These are phyloP conservation scores for Drosophila neocordata DNA, from an alignment of 1,140 invertebrate species.

Conservation along the genomic window DNA sequence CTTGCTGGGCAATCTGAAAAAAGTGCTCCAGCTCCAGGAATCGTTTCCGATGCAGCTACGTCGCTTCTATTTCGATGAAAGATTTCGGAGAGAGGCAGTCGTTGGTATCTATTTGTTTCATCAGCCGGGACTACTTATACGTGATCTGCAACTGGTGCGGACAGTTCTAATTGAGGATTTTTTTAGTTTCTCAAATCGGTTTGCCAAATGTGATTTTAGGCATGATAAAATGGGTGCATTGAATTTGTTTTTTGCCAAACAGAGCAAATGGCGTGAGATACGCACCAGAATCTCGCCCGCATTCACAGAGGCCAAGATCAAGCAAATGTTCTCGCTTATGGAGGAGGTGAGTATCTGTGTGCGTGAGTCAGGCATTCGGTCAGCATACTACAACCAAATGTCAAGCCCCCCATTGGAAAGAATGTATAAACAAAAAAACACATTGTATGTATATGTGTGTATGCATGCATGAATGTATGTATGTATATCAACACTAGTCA, in stretches of 20 bases:
- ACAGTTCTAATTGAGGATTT: constrained; percentile 84
- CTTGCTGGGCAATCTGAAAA: constrained; percentile 71
- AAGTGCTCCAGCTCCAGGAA: constrained; percentile 67
- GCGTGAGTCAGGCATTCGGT: constrained; percentile 2
- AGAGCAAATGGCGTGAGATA: constrained; percentile 84
- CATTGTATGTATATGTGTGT: neutral
- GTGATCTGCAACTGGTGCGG: constrained; percentile 84
- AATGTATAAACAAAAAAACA: neutral
- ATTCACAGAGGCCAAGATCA: constrained; percentile 85
- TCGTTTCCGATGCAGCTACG: constrained; percentile 73
- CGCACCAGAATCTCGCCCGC: constrained; percentile 84
- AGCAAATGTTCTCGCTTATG: constrained; percentile 85
- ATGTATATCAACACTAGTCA: neutral
- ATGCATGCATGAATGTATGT: neutral
- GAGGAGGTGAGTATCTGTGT: constrained; percentile 70
- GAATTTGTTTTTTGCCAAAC: constrained; percentile 74
- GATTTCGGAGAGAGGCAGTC: constrained; percentile 70
- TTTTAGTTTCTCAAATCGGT: constrained; percentile 79
- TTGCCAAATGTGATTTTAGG: constrained; percentile 65
- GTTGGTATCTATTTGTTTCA: constrained; percentile 83
- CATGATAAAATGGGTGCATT: constrained; percentile 73
- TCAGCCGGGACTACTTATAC: constrained; percentile 83
- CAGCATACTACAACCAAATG: neutral
- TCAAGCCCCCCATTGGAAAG: neutral
- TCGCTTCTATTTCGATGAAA: constrained; percentile 70